Conservation (phyloP, 2,888 invertebrate species). For the Agonopterix arenella region DNA sequence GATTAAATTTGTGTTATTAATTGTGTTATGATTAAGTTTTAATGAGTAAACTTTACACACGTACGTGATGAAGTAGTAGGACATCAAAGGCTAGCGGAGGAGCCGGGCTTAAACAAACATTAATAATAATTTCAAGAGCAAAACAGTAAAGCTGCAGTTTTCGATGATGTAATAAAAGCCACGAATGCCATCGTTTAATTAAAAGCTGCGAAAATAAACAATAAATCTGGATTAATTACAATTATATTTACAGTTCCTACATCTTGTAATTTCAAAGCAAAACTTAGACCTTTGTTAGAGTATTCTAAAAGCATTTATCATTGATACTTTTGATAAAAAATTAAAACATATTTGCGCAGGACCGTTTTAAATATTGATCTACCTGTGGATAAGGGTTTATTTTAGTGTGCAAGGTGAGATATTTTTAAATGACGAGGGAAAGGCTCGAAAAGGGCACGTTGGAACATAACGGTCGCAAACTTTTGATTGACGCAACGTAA, state of each 20-base stretch:
- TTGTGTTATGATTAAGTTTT: not conserved
- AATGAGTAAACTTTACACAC: conserved; percentile 5
- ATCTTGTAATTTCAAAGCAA: no score
- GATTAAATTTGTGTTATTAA: no score
- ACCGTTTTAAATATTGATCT: conserved; percentile 11
- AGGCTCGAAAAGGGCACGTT: conserved; percentile 42
- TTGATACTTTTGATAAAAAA: not conserved
- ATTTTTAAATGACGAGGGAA: conserved; percentile 48
- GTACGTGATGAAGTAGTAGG: conserved; percentile 14
- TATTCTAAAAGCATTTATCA: no score
- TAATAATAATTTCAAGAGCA: conserved; percentile 28
- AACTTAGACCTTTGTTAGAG: no score
- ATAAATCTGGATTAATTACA: no score
- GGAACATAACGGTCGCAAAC: conserved; percentile 41
- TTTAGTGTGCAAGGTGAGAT: conserved; percentile 35
- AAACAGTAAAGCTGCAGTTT: conserved; percentile 25
- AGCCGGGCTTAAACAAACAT: conserved; percentile 10
- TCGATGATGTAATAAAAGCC: conserved; percentile 32
- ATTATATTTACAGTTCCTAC: no score
- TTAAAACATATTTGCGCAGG: not conserved
- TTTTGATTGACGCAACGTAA: conserved; percentile 49
- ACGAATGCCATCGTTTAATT: conserved; percentile 30
- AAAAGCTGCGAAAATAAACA: conserved; percentile 10
- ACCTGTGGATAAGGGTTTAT: conserved; percentile 12
- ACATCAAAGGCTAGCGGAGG: conserved; percentile 24